Evolutionary conservation across 2,797 vertebrate species (phyloP), one percentile per base, ranked within the genome.

Genomic region (Melanotaenia nigrans): DNA sequence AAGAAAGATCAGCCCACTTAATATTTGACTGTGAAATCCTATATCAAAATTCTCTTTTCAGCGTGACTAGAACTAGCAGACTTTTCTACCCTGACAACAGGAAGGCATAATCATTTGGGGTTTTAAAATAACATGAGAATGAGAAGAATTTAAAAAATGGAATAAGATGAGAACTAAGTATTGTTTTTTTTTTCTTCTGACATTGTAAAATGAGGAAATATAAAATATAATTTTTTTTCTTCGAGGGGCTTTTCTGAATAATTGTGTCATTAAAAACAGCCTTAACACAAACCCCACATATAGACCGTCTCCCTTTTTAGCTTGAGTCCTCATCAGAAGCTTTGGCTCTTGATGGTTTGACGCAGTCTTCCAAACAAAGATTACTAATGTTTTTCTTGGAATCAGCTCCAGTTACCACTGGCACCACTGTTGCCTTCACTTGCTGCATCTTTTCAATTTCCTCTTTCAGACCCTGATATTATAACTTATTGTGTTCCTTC

Each of bases 1-100:
- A 75, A 70, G 81, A 73, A 83, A 78, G 75, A 88, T 90, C 86
- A 84, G 68, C 63, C 61, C 68, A 86, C 74, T 86, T 89, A 68
- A 85, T 85, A 90, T 28, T 78, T 75, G 79, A 84, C 73, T 73
- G 68, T 84, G 75, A 86, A 72, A 79, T 75, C 77, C 77, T 78
- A 56, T 65, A 83, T 82, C 66, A 86, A 74, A 82, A 83, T 61
- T 78, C 68, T 73, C 5, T 73, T 78, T 72, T 67, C 65, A 68
- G 56, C 68, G 68, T 80, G 20, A 38, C 33, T 35, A 38, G 33
- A 7, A 61, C 36, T 10, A 3, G 30, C 68, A 38, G 64, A 65
- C 35, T 61, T 51, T 45, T 45, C 5, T 57, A 22, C 58, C 9
- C 68, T 16, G 49, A 66, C 45, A 66, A 3, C 16, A 6, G 57